Base-by-base conservation (phyloP, 2,113 vertebrate genomes). In the Hippocampus barbouri region DNA sequence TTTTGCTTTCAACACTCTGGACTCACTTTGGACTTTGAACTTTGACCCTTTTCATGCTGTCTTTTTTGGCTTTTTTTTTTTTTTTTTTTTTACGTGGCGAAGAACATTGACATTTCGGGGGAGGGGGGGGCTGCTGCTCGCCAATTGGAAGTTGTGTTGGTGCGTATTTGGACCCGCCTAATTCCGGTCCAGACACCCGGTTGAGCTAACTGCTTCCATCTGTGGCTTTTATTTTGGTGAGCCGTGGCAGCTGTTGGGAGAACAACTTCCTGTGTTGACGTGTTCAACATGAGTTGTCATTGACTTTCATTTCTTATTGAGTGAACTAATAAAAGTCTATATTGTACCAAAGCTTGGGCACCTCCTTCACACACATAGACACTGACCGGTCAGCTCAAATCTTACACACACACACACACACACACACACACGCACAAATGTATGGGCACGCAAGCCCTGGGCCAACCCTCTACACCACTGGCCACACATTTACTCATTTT, bases 281-380 rank as follows among this genome's bases (percentile, higher is more conserved):
- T 64, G 68, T 75, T 79, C 56, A 41, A 66, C 64, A 73, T 77
- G 79, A 79, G 85, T 86, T 89, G 87, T 89, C 75, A 80, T 85
- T 87, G 79, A 69, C 83, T 91, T 87, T 87, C 83, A 82, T 88
- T 87, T 87, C 82, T 68, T 88, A 85, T 86, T 81, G 85, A 89
- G 85, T 85, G 85, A 89, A 84, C 86, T 88, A 91, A 90, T 90
- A 88, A 90, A 91, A 61, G 83, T 89, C 85, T 90, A 91, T 89
- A 91, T 91, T 90, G 89, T 89, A 84, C 87, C 83, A 81, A 86
- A 82, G 2, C 38, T 3, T 53, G 49, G 49, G 64, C 69, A 66
- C 56, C 68, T 73, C 72, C 66, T 83, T 77, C 27, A 18, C 10
- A 51, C 65, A 11, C 65, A 66, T 14, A 45, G 10, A 45, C 8